Evolutionary conservation across 2,113 vertebrate species (phyloP).

Genomic region (Trematocara unimaculatum): DNA sequence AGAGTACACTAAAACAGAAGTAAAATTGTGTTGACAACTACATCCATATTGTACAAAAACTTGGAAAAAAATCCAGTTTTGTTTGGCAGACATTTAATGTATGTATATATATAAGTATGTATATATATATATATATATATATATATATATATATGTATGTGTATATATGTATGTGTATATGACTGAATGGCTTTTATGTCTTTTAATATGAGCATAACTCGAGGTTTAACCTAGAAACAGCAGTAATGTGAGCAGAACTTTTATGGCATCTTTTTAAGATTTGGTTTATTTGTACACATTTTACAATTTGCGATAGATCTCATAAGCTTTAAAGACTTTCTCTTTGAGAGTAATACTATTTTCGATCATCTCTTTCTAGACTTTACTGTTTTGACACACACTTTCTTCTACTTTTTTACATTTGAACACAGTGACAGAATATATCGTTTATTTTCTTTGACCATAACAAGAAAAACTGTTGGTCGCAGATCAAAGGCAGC

Average conservation of each 20-base stretch:
- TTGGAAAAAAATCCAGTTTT: background rate
- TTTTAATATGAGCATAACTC: background rate
- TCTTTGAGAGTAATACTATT: background rate
- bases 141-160: too few relatives aligned
- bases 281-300: background rate
- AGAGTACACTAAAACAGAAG: background rate
- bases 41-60: background rate
- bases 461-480: background rate
- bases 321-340: background rate
- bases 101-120: too few relatives aligned
- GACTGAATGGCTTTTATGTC: background rate
- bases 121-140: too few relatives aligned
- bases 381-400: background rate
- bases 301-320: background rate
- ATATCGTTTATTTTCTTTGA: background rate
- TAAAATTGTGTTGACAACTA: background rate
- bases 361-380: background rate
- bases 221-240: background rate
- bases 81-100: background rate
- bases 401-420: background rate
- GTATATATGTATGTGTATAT: background rate
- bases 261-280: background rate
- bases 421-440: background rate
- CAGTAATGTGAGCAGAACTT: background rate
- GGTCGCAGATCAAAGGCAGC: background rate